These are phyloP conservation scores for Callinectes sapidus DNA, from an alignment of 2,888 invertebrate species.

Conservation along the genomic window DNA sequence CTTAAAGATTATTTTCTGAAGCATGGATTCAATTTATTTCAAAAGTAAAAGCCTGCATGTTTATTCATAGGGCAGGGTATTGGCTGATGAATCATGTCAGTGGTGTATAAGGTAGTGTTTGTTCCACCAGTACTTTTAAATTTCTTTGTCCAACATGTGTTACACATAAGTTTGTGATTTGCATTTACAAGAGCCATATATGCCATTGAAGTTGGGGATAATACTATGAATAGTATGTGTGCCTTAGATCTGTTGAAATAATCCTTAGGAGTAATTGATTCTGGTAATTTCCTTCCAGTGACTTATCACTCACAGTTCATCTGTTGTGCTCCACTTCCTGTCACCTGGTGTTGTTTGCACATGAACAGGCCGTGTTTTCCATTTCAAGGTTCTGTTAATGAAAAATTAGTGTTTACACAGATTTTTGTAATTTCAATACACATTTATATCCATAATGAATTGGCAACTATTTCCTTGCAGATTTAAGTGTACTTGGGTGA, in stretches of 20 bases:
- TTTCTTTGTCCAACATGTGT: background rate
- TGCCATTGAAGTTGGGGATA: constrained; percentile 3
- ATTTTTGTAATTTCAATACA: background rate
- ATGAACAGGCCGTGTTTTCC: background rate
- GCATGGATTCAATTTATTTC: background rate
- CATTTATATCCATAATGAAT: constrained; percentile 5
- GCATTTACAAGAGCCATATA: background rate
- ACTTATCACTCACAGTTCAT: background rate
- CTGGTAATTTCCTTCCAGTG: constrained; percentile 10
- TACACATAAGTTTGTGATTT: background rate
- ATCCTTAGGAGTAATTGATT: background rate
- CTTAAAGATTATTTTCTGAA: background rate
- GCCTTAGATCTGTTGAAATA: background rate
- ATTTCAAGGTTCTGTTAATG: background rate
- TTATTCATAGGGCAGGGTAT: background rate
- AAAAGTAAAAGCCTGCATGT: background rate
- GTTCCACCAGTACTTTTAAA: background rate
- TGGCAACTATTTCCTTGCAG: background rate
- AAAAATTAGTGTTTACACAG: background rate
- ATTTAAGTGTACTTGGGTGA: background rate
- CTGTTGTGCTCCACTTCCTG: background rate
- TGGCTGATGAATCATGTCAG: constrained; percentile 5
- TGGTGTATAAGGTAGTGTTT: background rate
- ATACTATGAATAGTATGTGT: constrained; percentile 18
- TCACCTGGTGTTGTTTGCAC: background rate